These are phyloP conservation scores for Fregetta grallaria DNA, from an alignment of 2,113 vertebrate species.

Conservation along the genomic window DNA sequence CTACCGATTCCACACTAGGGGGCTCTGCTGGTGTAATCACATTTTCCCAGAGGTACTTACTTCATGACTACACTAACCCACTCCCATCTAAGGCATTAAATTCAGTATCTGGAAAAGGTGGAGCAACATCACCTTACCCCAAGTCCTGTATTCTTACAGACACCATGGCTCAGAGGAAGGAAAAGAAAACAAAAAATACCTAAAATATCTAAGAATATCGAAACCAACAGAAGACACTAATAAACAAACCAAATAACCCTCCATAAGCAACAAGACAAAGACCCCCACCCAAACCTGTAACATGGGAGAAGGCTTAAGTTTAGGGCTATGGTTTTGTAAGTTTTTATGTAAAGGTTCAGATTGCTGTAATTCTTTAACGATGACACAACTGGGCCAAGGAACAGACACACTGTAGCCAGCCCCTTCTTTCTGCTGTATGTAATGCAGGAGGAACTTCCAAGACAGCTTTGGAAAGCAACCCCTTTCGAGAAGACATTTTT, in stretches of 20 bases:
- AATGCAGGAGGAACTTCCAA: background rate
- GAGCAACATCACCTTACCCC: background rate
- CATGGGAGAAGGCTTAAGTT: background rate
- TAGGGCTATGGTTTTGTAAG: background rate
- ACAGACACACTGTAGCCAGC: background rate
- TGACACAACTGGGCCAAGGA: background rate
- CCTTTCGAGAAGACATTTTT: background rate
- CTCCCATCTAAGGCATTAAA: background rate
- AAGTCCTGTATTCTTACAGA: background rate
- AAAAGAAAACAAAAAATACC: background rate
- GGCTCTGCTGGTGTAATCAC: background rate
- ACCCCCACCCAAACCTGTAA: background rate
- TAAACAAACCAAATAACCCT: background rate
- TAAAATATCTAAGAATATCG: background rate
- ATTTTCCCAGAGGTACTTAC: background rate
- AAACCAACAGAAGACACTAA: background rate
- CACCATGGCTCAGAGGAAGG: background rate
- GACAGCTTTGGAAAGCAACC: background rate
- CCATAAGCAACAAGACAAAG: background rate
- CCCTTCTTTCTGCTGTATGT: background rate
- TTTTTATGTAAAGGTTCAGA: slow-evolving; percentile 48
- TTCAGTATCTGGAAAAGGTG: background rate
- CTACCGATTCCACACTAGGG: background rate
- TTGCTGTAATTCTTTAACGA: background rate
- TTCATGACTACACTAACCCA: background rate